phyloP scores from a whole-genome alignment of 2,113 vertebrate genomes.

The Mesoclemmys tuberculata region DNA sequence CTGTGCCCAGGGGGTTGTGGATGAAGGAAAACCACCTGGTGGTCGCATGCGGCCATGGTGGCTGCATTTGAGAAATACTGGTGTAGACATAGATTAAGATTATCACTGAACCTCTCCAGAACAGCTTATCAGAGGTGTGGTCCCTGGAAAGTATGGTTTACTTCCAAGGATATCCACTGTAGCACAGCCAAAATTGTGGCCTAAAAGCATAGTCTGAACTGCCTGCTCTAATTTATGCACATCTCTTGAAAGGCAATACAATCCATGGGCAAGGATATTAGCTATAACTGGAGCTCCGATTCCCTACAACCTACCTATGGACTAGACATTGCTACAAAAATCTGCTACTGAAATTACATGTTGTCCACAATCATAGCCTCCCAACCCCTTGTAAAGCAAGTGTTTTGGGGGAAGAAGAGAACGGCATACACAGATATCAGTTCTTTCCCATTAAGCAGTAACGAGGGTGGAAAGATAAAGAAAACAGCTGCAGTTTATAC shows the following conservation, averaged over 20 bases:
- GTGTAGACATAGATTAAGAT: too few relatives aligned
- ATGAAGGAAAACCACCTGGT: too few relatives aligned
- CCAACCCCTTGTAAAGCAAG: neutral
- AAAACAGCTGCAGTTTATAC: slow-evolving; percentile 25
- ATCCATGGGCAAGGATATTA: neutral
- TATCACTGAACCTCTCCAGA: neutral
- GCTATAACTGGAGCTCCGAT: neutral
- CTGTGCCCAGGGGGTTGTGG: too few relatives aligned
- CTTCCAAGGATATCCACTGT: neutral
- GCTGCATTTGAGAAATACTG: too few relatives aligned
- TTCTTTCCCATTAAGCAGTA: neutral
- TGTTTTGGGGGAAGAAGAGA: neutral
- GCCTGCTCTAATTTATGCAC: neutral
- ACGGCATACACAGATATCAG: neutral
- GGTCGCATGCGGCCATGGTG: too few relatives aligned
- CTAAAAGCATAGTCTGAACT: neutral
- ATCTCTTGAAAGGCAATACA: neutral
- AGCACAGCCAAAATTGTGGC: neutral
- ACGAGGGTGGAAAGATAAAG: neutral
- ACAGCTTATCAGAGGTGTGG: neutral
- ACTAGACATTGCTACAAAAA: neutral
- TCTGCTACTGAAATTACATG: slow-evolving; percentile 6
- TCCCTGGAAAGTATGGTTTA: neutral
- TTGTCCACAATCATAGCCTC: neutral
- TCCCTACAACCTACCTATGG: neutral